Evolutionary conservation across 2,113 vertebrate genomes (phyloP).

Genomic region (Gymnarchus niloticus): DNA sequence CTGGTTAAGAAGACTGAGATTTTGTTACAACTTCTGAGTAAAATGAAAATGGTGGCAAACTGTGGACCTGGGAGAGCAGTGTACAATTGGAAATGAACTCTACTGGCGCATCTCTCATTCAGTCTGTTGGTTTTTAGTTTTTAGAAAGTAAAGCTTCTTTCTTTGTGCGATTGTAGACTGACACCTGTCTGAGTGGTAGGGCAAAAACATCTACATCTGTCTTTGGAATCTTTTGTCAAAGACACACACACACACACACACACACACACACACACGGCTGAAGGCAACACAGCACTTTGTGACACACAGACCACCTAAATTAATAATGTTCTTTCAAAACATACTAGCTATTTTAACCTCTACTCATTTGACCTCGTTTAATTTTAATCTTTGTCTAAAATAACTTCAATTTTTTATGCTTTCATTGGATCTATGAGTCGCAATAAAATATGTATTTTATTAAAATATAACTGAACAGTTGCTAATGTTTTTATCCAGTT

Average conservation of each 20-base stretch:
- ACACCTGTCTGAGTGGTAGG: neutral
- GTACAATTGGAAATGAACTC: neutral
- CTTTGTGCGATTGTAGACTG: neutral
- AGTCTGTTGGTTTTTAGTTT: neutral
- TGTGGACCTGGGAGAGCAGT: neutral
- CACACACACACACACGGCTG: neutral
- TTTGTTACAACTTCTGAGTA: neutral
- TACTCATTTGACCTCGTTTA: neutral
- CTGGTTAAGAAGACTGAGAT: neutral
- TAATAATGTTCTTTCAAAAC: neutral
- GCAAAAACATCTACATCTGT: neutral
- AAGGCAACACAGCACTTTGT: neutral
- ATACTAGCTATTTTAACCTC: neutral
- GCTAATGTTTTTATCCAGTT: no score
- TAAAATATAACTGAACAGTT: no score
- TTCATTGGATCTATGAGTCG: no score
- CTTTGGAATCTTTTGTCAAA: neutral
- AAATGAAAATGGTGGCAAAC: neutral
- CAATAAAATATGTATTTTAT: no score
- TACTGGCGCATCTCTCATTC: neutral
- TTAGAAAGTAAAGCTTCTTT: neutral
- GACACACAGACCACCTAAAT: neutral
- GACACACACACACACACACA: neutral
- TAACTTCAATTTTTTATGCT: neutral
- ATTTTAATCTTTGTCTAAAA: neutral